A percentile compares a stretch with the other conserved stretches of the same genome.
phyloP scores from a whole-genome alignment of 1,140 invertebrate genomes.

The Ceratosolen fusciceps region DNA sequence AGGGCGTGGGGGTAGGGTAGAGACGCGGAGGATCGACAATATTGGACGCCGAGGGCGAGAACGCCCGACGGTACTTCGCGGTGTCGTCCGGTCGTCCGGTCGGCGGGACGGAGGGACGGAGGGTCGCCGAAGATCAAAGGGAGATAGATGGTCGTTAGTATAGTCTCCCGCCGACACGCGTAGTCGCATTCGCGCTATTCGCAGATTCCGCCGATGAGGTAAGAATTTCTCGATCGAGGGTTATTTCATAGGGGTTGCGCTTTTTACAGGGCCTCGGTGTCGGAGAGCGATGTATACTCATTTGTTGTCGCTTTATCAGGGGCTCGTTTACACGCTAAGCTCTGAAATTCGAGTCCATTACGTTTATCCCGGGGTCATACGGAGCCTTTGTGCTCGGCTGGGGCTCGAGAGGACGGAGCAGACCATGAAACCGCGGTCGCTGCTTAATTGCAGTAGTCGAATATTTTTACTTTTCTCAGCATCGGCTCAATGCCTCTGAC shows the following conservation, averaged over 20 bases:
- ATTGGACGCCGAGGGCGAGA: slow-evolving; percentile 21
- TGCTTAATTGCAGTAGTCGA: no score
- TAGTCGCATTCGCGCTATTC: background rate
- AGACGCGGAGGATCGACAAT: background rate
- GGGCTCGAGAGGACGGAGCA: background rate
- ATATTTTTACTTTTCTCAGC: no score
- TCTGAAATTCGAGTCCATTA: background rate
- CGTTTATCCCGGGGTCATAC: background rate
- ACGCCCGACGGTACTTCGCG: no score
- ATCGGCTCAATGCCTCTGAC: no score
- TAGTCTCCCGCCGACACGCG: slow-evolving; percentile 41
- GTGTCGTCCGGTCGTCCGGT: slow-evolving; percentile 37
- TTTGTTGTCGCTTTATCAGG: no score
- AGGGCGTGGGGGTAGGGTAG: background rate
- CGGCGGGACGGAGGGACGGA: background rate
- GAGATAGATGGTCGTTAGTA: background rate
- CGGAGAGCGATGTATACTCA: no score
- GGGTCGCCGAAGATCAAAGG: background rate
- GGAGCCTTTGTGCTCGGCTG: background rate
- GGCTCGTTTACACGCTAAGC: no score
- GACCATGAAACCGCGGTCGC: background rate
- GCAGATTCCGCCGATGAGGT: slow-evolving; percentile 3
- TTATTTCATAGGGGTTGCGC: background rate
- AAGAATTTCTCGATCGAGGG: background rate
- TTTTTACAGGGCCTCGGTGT: background rate